Base-by-base conservation (phyloP, 2,113 vertebrate species). In the Hemibates koningsi region DNA sequence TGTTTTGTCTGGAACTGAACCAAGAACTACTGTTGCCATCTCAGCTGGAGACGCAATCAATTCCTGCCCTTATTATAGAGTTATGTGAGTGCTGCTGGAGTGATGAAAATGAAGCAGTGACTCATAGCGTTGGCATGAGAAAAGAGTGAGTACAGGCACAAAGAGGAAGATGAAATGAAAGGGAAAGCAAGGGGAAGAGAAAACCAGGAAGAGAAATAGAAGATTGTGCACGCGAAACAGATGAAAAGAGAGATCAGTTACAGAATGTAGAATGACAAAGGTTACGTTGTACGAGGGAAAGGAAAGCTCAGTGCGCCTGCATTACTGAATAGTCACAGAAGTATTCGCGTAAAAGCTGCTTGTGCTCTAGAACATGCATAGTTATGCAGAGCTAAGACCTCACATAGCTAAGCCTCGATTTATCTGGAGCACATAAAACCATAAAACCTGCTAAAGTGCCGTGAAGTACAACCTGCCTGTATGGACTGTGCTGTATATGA, bases 91-190 rank as follows among this genome's bases (percentile, higher is more conserved):
- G 45, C 63, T 29, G 80, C 50, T 29, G 78, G 50, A 63, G 89
- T 13, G 83, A 91, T 80, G 85, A 81, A 87, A 91, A 82, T 27
- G 53, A 87, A 81, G 45, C 38, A 19, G 82, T 82, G 89, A 93
- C 57, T 93, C 78, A 86, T 1, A 24, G 82, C 21, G 19, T n/a
- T 68, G 45, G 45, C 85, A 56, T 56, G 43, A 85, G 68, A 68
- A 86, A 66, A 76, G 61, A 34, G 52, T 13, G 57, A 91, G 76
- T 4, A 1, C 36, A 50, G 7, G 27, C 43, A 81, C 24, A 83
- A 87, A 86, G 83, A 86, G 66, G 85, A 90, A 84, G 89, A 66
- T 14, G 54, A 57, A 84, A 89, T 57, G 76, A 90, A 92, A 89
- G 43, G 4, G 66, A 86, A 68, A 4, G 9, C 3, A 59, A 68